Conservation (phyloP, 2,888 invertebrate species). For the Latrodectus elegans region DNA sequence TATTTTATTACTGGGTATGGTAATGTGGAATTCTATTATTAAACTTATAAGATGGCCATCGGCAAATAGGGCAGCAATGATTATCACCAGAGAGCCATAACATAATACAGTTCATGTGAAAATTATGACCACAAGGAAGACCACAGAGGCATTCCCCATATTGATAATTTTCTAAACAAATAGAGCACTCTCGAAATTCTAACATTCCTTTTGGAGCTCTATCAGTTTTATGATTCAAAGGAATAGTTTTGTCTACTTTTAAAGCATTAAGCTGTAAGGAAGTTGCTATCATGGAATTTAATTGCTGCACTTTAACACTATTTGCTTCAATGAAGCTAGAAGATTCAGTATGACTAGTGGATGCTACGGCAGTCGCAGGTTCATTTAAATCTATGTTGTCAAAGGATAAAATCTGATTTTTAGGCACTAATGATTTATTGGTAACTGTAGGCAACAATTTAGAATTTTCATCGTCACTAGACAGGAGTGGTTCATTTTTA, state of each 20-base stretch:
- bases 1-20: slow-evolving; percentile 64
- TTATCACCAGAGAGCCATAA: slow-evolving; percentile 77
- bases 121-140: slow-evolving; percentile 78
- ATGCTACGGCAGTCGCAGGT: neutral
- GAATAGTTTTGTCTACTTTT: slow-evolving; percentile 13
- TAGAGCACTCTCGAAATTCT: slow-evolving; percentile 76
- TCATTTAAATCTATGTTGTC: slow-evolving; percentile 11
- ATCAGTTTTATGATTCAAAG: slow-evolving; percentile 13
- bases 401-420: slow-evolving; percentile 6
- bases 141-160: slow-evolving; percentile 76
- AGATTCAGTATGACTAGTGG: slow-evolving; percentile 35
- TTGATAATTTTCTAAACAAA: slow-evolving; percentile 77
- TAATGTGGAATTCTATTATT: slow-evolving; percentile 58
- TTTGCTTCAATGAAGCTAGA: too few species aligned
- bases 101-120: slow-evolving; percentile 77
- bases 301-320: neutral
- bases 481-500: slow-evolving; percentile 30
- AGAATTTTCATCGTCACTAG: slow-evolving; percentile 67
- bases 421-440: slow-evolving; percentile 26
- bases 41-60: slow-evolving; percentile 77
- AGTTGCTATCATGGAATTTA: neutral
- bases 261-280: neutral
- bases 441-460: slow-evolving; percentile 11
- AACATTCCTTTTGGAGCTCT: slow-evolving; percentile 74
- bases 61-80: slow-evolving; percentile 78